A percentile compares a stretch with the other conserved stretches of the same genome.
These are phyloP conservation scores for Illadopsis cleaveri DNA, from an alignment of 2,113 vertebrate species.

Conservation along the genomic window DNA sequence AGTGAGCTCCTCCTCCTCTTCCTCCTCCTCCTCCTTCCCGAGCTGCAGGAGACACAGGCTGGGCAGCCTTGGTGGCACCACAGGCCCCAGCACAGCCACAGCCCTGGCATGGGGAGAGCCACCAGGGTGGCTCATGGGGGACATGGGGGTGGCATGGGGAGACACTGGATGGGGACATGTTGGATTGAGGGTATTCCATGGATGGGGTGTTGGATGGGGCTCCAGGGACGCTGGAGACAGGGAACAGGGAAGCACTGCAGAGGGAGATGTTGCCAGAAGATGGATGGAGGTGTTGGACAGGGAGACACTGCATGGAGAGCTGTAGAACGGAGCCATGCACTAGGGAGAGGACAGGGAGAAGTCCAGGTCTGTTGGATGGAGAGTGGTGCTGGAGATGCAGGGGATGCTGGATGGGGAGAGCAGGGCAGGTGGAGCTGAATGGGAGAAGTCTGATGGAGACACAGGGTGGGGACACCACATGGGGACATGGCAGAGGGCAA, in stretches of 20 bases:
- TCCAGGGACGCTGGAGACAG: not conserved
- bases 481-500: not conserved
- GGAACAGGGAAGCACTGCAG: not conserved
- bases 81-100: not conserved
- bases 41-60: slow-evolving; percentile 43
- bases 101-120: not conserved
- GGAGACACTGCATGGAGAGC: not conserved
- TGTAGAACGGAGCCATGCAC: not conserved
- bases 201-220: not conserved
- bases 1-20: slow-evolving; percentile 52
- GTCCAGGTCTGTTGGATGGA: not conserved
- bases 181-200: not conserved
- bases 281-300: not conserved
- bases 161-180: accelerated
- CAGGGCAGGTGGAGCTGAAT: not conserved
- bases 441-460: not conserved
- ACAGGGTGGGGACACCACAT: not conserved
- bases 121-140: not conserved
- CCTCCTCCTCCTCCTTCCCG: slow-evolving; percentile 45
- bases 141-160: accelerated
- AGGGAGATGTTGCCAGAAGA: not conserved
- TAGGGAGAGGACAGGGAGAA: not conserved
- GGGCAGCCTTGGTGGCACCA: not conserved
- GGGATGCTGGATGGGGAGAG: not conserved
- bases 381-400: not conserved